Conservation (phyloP, 2,888 invertebrate genomes). For the Ectemnius continuus region DNA sequence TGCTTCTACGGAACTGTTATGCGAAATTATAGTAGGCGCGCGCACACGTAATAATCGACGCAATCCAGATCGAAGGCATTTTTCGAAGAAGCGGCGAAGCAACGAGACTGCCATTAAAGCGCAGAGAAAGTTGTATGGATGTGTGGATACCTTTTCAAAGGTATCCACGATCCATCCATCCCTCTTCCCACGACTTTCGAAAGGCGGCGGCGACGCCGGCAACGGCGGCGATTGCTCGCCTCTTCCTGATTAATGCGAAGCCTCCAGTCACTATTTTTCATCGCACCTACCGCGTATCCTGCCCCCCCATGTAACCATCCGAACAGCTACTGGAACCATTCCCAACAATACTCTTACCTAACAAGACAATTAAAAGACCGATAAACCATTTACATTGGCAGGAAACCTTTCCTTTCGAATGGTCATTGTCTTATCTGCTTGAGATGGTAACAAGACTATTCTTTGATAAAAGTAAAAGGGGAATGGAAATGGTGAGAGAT, state of each 20-base stretch:
- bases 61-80: not conserved
- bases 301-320: not conserved
- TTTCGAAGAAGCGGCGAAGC: conserved; percentile 17
- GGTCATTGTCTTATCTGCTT: too few relatives aligned
- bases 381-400: too few relatives aligned
- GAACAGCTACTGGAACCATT: not conserved
- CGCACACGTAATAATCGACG: conserved; percentile 9
- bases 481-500: not conserved
- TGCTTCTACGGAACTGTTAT: too few relatives aligned
- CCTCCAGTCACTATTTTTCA: not conserved
- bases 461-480: too few relatives aligned
- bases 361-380: too few relatives aligned
- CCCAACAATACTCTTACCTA: not conserved
- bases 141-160: conserved; percentile 32
- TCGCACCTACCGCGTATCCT: not conserved
- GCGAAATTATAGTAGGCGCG: conserved; percentile 12
- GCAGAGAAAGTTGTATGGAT: conserved; percentile 34
- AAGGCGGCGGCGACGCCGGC: conserved; percentile 24
- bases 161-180: conserved; percentile 27
- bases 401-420: too few relatives aligned
- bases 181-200: conserved; percentile 48
- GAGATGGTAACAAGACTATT: too few relatives aligned
- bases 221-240: conserved; percentile 1
- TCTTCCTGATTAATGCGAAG: conserved; percentile 35
- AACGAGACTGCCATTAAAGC: conserved; percentile 33